phyloP scores from a whole-genome alignment of 1,140 invertebrate species.

The Ylistrum balloti region DNA sequence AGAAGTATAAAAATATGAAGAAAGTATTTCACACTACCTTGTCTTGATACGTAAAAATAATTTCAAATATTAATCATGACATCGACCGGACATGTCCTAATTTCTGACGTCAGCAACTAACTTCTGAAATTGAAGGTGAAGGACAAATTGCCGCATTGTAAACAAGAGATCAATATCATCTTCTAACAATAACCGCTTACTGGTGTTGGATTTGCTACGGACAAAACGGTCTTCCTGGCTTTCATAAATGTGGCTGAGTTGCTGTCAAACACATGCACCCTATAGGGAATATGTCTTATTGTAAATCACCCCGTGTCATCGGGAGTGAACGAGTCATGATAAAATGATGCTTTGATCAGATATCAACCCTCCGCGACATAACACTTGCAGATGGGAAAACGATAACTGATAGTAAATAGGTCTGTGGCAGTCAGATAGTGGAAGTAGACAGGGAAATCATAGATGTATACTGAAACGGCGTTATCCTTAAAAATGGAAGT shows the following conservation, averaged over 20 bases:
- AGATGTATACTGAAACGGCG: too few relatives aligned
- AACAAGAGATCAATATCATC: slow-evolving; percentile 7
- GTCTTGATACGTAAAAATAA: too few relatives aligned
- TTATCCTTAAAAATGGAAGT: too few relatives aligned
- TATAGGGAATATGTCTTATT: not conserved
- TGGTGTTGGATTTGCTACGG: not conserved
- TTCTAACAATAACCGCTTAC: not conserved
- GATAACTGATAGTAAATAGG: too few relatives aligned
- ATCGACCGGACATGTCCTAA: not conserved
- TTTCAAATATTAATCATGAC: too few relatives aligned
- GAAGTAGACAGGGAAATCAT: too few relatives aligned
- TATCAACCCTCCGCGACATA: too few relatives aligned
- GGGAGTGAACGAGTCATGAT: not conserved
- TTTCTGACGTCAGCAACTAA: not conserved
- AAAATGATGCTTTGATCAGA: not conserved
- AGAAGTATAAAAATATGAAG: too few relatives aligned
- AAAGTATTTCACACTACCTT: too few relatives aligned
- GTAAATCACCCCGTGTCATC: not conserved
- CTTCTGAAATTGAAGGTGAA: not conserved
- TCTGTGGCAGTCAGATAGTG: too few relatives aligned
- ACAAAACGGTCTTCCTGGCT: not conserved
- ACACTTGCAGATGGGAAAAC: too few relatives aligned
- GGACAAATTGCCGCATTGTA: not conserved
- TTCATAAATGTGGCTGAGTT: not conserved
- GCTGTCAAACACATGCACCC: not conserved